phyloP scores from a whole-genome alignment of 2,797 vertebrate genomes.

The Iguana delicatissima region DNA sequence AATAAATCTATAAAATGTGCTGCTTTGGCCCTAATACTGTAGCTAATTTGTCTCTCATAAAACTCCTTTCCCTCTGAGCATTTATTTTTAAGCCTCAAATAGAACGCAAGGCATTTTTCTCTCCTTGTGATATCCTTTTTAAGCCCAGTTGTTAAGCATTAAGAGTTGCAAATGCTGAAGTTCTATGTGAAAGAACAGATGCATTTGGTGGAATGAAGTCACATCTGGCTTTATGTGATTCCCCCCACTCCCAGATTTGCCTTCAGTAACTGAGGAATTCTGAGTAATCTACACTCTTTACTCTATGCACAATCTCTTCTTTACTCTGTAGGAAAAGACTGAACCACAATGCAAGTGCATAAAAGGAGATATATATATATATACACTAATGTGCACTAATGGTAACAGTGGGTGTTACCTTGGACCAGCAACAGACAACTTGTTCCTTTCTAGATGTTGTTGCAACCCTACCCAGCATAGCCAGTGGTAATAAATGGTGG shows the following conservation, averaged over 20 bases:
- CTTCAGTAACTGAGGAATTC: background rate
- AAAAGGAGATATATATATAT: too few species aligned
- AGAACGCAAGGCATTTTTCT: background rate
- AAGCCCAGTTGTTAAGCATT: slow-evolving; percentile 37
- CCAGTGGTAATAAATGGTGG: too few species aligned
- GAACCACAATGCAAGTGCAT: too few species aligned
- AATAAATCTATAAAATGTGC: slow-evolving; percentile 31
- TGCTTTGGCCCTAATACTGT: slow-evolving; percentile 7
- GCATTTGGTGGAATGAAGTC: background rate
- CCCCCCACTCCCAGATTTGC: too few species aligned
- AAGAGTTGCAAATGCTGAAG: background rate
- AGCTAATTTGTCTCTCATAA: slow-evolving; percentile 31
- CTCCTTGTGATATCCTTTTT: slow-evolving; percentile 13
- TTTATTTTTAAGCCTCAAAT: slow-evolving; percentile 20
- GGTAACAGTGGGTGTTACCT: too few species aligned
- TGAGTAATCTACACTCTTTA: background rate
- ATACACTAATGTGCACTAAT: too few species aligned
- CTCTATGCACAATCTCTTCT: background rate
- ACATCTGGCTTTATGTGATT: slow-evolving; percentile 13
- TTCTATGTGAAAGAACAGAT: slow-evolving; percentile 16
- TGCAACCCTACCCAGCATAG: too few species aligned
- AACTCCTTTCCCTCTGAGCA: slow-evolving; percentile 12
- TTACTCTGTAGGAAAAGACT: background rate
- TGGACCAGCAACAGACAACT: too few species aligned
- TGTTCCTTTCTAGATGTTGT: too few species aligned